A percentile compares a stretch with the other conserved stretches of the same genome.
Evolutionary conservation across 2,888 invertebrate species (phyloP).

Genomic region (Drosophila gaucha): DNA sequence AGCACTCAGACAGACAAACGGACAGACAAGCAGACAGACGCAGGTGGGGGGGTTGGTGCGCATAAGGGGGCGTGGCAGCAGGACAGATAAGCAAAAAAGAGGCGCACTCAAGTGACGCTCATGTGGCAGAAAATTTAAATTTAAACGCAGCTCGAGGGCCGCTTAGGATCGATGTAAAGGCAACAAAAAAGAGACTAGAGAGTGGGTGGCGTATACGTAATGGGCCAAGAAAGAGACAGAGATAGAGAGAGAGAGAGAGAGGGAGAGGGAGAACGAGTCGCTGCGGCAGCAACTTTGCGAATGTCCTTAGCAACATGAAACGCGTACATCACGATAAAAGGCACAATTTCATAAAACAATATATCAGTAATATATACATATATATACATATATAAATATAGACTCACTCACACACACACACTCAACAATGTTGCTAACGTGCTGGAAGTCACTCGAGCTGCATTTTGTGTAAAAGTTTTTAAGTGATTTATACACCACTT

Average conservation of each 20-base stretch:
- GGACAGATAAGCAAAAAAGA: slow-evolving; percentile 59
- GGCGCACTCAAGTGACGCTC: slow-evolving; percentile 73
- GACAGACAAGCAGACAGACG: slow-evolving; percentile 18
- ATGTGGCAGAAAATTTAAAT: slow-evolving; percentile 79
- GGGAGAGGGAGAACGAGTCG: not conserved
- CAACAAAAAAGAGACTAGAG: not conserved
- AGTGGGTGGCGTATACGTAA: slow-evolving; percentile 1
- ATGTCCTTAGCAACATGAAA: slow-evolving; percentile 70
- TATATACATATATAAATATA: not conserved
- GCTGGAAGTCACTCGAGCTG: slow-evolving; percentile 51
- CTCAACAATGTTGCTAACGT: slow-evolving; percentile 52
- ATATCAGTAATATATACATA: slow-evolving; percentile 19
- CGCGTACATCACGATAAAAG: slow-evolving; percentile 63
- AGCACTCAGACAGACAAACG: slow-evolving; percentile 34
- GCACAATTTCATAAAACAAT: slow-evolving; percentile 71
- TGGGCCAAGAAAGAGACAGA: not conserved
- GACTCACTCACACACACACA: slow-evolving; percentile 7
- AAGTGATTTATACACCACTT: slow-evolving; percentile 76
- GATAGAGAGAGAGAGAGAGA: not conserved
- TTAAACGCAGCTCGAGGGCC: slow-evolving; percentile 74
- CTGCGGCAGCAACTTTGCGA: slow-evolving; percentile 45
- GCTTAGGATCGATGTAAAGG: slow-evolving; percentile 66
- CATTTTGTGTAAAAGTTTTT: slow-evolving; percentile 70
- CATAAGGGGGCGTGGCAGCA: not conserved
- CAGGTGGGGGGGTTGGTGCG: not conserved